Base-by-base conservation (phyloP, 2,797 vertebrate species). In the Odontamblyopus rebecca region DNA sequence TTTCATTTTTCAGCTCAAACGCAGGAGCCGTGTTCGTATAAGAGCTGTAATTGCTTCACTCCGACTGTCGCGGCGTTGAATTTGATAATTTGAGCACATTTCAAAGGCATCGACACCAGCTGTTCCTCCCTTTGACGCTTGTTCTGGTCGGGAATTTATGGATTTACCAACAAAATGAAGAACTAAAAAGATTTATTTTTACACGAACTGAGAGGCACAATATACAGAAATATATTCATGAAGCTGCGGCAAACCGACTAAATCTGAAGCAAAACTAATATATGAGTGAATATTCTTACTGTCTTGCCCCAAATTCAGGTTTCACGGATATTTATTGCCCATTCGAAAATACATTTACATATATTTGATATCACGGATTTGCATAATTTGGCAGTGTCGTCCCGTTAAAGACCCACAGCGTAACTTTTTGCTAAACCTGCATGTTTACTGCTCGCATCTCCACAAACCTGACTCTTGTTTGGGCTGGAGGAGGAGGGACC, bases 41-140 rank as follows among this genome's bases (percentile, higher is more conserved):
- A 66, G 50, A 29, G 64, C 41, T 30, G 64, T 51, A 66, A 66
- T 51, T 19, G 44, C 44, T 19, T 29, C 64, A 66, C 64, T 19
- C 44, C 26, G 64, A 66, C 64, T 50, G 64, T 51, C 64, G 30
- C 23, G 2, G 64, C 26, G 11, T 11, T 51, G 64, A 29, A 51
- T 66, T 51, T 66, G 64, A n/a, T 51, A 29, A 66, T 50, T 51
- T 30, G 26, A 66, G 27, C 15, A 26, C 44, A 29, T 66, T 66
- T 66, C 35, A 51, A 66, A 66, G 30, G 44, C 15, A 51, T 44
- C 30, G 44, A 19, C 64, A 18, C 23, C 64, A 66, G 64, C 64
- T 51, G 62, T 48, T 2, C 26, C 26, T 29, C 64, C 51, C 26
- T 30, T 19, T 51, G 18, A 23, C 26, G 41, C 44, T 2, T 15